Percentiles rank a stretch among this genome's conserved stretches.
Conservation (phyloP, 2,888 invertebrate genomes). For the Macropis europaea region DNA sequence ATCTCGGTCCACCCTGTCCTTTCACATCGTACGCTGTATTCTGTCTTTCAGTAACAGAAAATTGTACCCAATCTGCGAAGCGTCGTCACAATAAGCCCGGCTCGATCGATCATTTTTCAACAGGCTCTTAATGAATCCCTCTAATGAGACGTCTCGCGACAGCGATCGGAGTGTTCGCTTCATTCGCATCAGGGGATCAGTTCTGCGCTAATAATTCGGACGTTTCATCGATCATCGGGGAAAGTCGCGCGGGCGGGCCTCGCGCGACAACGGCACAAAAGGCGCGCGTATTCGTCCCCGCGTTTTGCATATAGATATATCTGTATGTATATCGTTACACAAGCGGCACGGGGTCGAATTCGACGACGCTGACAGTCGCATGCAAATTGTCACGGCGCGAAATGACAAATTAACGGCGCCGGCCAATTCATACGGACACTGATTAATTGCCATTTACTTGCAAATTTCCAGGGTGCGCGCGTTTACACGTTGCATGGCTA, state of each 20-base stretch:
- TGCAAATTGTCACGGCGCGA: conserved; percentile 72
- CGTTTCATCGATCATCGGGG: conserved; percentile 26
- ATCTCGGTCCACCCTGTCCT: too few species aligned
- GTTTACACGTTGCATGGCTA: conserved; percentile 66
- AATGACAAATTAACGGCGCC: conserved; percentile 76
- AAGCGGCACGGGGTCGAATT: conserved; percentile 38
- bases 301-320: neutral
- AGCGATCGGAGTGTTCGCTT: neutral
- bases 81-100: neutral
- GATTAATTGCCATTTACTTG: conserved; percentile 79
- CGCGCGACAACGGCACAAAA: too few species aligned
- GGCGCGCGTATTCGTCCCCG: neutral
- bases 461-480: conserved; percentile 73
- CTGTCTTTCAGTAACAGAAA: neutral
- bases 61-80: neutral
- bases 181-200: conserved; percentile 11
- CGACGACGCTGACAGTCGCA: conserved; percentile 59
- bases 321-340: conserved; percentile 13
- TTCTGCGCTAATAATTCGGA: conserved; percentile 21
- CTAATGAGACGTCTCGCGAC: neutral
- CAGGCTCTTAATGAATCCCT: neutral
- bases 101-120: conserved; percentile 12
- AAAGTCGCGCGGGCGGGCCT: neutral
- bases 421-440: conserved; percentile 73
- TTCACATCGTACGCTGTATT: too few species aligned